phyloP scores from a whole-genome alignment of 2,113 vertebrate genomes.

The Rhabdomys dilectus region DNA sequence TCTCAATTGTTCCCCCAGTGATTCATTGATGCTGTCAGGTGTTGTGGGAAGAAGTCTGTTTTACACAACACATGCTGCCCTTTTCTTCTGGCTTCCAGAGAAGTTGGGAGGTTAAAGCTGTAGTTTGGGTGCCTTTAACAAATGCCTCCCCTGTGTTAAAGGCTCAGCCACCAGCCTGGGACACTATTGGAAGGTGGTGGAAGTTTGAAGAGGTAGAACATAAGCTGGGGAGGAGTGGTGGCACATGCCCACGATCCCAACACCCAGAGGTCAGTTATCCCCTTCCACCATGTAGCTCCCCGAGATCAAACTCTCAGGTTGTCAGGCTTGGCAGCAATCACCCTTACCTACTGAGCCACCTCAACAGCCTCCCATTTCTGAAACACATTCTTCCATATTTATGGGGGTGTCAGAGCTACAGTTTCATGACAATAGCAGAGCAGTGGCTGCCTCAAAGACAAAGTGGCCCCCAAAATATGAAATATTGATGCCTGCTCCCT shows the following conservation, averaged over 20 bases:
- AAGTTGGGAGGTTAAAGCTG: neutral
- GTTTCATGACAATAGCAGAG: neutral
- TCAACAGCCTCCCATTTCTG: neutral
- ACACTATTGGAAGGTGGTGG: neutral
- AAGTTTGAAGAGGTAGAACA: neutral
- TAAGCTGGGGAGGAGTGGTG: too few species aligned
- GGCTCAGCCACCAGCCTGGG: neutral
- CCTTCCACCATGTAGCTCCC: neutral
- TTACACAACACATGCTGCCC: neutral
- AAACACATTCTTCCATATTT: neutral
- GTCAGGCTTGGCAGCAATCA: neutral
- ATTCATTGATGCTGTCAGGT: neutral
- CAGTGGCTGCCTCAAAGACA: neutral
- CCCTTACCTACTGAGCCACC: neutral
- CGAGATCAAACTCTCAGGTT: neutral
- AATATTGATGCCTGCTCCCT: neutral
- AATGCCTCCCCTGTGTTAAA: neutral
- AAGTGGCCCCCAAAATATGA: neutral
- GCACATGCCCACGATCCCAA: too few species aligned
- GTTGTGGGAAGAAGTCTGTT: neutral
- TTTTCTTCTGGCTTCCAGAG: slow-evolving; percentile 31
- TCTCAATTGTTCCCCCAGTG: neutral
- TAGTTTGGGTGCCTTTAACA: neutral
- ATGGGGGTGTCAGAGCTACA: neutral
- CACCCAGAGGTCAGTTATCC: neutral